Evolutionary conservation across 2,113 vertebrate species (phyloP), one percentile per base, ranked within the genome.

Genomic region (Brachypodius melanocephalos): DNA sequence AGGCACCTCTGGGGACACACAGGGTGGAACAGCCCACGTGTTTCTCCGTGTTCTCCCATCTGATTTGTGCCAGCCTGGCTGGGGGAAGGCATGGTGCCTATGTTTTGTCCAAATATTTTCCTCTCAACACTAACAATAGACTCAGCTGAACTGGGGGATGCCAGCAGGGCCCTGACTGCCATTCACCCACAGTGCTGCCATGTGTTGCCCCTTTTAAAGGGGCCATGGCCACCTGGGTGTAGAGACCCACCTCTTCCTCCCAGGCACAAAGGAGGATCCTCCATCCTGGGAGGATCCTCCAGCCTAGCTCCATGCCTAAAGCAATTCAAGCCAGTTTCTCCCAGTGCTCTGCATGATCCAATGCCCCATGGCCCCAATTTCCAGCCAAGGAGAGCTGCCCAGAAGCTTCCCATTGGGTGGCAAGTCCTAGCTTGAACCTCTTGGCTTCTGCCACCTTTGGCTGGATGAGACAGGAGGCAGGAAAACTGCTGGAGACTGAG

Each of bases 11-110:
- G 48, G 57, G 63, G 52, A 74, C 81, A 65, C 7, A 2, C 25
- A 40, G 51, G 66, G 29, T 36, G 49, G 74, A 62, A 55, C 36
- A 61, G 67, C 51, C 63, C 71, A 38, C 2, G 10, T 75, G 86
- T 51, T n/a, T 36, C 45, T 82, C 36, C 0, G 0, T 17, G 74
- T 75, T 61, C 78, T 66, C n/a, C 58, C 1, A 0, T 14, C 69
- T 72, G 57, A 25, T 34, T 88, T 68, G 67, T 55, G 67, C 75
- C 58, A 80, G 72, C n/a, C 54, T 73, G 68, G 65, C 43, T 7
- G 3, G 7, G 5, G 61, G 32, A 61, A 87, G 34, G 38, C 63
- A 49, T 3, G 17, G 25, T 40, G 49, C n/a, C 42, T 58, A 7
- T 4, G 67, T 69, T 88, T 76, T 54, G 2, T 69, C 79, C 52